These are phyloP conservation scores for Sitophilus oryzae DNA, from an alignment of 1,140 invertebrate species.

Conservation along the genomic window DNA sequence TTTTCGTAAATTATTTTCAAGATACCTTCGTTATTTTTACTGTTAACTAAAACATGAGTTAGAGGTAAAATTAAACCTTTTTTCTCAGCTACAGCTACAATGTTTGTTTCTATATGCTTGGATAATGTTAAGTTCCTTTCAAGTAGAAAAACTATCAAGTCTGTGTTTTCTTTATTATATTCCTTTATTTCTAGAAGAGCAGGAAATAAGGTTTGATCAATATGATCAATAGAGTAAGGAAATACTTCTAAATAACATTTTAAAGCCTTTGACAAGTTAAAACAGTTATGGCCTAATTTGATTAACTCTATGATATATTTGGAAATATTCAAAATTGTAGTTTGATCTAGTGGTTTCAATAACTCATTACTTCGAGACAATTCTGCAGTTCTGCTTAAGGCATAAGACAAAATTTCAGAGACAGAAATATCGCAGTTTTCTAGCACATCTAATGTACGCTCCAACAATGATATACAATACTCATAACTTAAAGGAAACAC, in stretches of 20 bases:
- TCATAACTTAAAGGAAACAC: slow-evolving; percentile 21
- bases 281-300: slow-evolving; percentile 15
- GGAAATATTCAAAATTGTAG: slow-evolving; percentile 16
- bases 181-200: slow-evolving; percentile 39
- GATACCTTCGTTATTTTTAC: slow-evolving; percentile 42
- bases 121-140: slow-evolving; percentile 46
- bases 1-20: slow-evolving; percentile 49
- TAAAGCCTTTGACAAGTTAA: slow-evolving; percentile 15
- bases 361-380: no score
- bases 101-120: slow-evolving; percentile 45
- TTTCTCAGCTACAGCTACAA: slow-evolving; percentile 42
- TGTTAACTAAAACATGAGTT: slow-evolving; percentile 45
- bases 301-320: no score
- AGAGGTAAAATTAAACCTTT: slow-evolving; percentile 56
- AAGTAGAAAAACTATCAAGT: slow-evolving; percentile 48
- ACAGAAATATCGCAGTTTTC: slow-evolving; percentile 6
- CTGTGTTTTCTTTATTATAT: slow-evolving; percentile 46
- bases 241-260: slow-evolving; percentile 51
- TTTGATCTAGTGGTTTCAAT: slow-evolving; percentile 18
- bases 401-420: background rate
- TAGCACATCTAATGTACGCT: background rate
- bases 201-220: slow-evolving; percentile 49
- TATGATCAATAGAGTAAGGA: slow-evolving; percentile 48
- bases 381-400: background rate
- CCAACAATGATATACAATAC: slow-evolving; percentile 14